Conservation (phyloP, 2,888 invertebrate genomes). For the Xanthorhoe spadicearia region DNA sequence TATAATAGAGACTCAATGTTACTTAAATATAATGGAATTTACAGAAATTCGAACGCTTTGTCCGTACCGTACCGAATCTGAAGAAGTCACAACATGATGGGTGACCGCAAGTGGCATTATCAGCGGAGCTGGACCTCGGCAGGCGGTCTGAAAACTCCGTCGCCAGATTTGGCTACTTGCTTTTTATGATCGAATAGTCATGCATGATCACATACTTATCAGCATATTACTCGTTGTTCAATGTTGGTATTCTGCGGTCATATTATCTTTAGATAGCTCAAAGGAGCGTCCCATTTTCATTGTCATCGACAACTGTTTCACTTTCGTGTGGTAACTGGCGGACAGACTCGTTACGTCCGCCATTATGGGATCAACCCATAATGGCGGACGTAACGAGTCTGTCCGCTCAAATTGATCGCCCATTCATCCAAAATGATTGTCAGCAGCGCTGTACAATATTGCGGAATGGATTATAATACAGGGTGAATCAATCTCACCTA, state of each 20-base stretch:
- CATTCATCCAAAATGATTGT: conserved; percentile 38
- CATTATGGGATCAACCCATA: too few relatives aligned
- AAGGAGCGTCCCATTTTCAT: conserved; percentile 31
- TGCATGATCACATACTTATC: background rate
- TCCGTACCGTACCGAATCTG: too few relatives aligned
- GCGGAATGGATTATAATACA: conserved; percentile 13
- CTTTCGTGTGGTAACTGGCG: conserved; percentile 25
- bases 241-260: background rate
- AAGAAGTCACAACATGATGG: too few relatives aligned
- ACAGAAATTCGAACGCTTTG: too few relatives aligned
- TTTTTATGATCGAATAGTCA: too few relatives aligned
- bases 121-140: too few relatives aligned
- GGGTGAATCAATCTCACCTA: background rate
- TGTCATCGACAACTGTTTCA: conserved; percentile 25
- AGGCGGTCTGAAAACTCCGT: too few relatives aligned
- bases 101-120: too few relatives aligned
- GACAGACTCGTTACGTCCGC: too few relatives aligned
- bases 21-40: too few relatives aligned
- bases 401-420: conserved; percentile 40
- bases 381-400: conserved; percentile 34
- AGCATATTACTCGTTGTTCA: background rate
- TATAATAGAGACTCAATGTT: too few relatives aligned
- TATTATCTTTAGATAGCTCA: conserved; percentile 9
- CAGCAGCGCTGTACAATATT: conserved; percentile 20
- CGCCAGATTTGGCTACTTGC: too few relatives aligned